A percentile compares a stretch with the other conserved stretches of the same genome.
Evolutionary conservation across 2,888 invertebrate species (phyloP).

Genomic region (Anarsia innoxiella): DNA sequence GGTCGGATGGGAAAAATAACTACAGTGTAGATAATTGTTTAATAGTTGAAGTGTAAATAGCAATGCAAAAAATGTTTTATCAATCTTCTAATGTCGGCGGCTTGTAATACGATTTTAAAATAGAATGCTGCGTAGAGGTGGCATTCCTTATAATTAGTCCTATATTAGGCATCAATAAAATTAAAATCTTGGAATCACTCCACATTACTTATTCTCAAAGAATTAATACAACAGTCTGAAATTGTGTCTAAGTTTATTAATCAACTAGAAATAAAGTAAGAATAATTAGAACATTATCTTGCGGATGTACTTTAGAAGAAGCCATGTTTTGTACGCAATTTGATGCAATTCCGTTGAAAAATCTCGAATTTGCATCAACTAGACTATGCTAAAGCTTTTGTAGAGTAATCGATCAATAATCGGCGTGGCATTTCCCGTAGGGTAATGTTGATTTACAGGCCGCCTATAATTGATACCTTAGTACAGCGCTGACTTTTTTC

Average conservation of each 20-base stretch:
- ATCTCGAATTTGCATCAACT: background rate
- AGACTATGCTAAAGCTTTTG: background rate
- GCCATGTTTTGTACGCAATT: too few species aligned
- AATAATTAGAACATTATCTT: too few species aligned
- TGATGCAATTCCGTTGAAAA: slow-evolving; percentile 2
- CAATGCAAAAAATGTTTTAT: slow-evolving; percentile 10
- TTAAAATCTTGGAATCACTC: too few species aligned
- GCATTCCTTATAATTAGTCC: too few species aligned
- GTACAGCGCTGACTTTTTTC: slow-evolving; percentile 12
- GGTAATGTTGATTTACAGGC: slow-evolving; percentile 33
- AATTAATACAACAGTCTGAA: too few species aligned
- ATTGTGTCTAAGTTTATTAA: too few species aligned
- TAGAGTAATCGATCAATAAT: slow-evolving; percentile 37
- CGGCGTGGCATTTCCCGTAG: slow-evolving; percentile 39
- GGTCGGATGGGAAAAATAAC: slow-evolving; percentile 11
- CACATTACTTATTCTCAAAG: too few species aligned
- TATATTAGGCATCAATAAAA: too few species aligned
- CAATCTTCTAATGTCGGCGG: background rate
- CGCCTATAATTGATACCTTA: slow-evolving; percentile 31
- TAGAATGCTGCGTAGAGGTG: background rate
- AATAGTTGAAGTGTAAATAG: slow-evolving; percentile 8
- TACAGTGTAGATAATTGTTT: slow-evolving; percentile 10
- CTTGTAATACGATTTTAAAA: too few species aligned
- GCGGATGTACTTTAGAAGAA: too few species aligned
- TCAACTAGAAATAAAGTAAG: too few species aligned